Conservation (phyloP, 30 jellyfish, hydroid and myxozoan genomes). For the Aurelia sp. region DNA sequence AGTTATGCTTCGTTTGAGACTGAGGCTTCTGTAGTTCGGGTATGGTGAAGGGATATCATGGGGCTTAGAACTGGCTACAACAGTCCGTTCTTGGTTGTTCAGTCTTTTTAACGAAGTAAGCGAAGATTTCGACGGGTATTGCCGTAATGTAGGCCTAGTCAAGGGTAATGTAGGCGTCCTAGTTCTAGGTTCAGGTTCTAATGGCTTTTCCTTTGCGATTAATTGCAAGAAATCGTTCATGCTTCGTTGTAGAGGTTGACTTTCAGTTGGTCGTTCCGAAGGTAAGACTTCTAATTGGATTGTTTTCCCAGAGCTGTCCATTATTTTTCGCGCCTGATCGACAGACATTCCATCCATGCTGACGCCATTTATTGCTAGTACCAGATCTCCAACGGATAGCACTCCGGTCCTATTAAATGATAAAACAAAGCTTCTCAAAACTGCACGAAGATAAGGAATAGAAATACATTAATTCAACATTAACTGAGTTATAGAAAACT, state of each 20-base stretch:
- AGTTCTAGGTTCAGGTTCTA: conserved; percentile 23
- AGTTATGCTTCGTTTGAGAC: conserved; percentile 43
- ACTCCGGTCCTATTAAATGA: conserved; percentile 57
- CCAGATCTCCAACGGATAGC: conserved; percentile 72
- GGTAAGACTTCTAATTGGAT: conserved; percentile 47
- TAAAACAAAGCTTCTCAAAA: background rate
- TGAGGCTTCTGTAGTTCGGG: conserved; percentile 38
- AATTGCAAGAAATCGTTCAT: conserved; percentile 49
- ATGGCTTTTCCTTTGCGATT: conserved; percentile 32
- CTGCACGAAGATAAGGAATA: too few relatives aligned
- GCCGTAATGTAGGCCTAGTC: conserved; percentile 47
- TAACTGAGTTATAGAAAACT: too few relatives aligned
- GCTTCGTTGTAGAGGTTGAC: conserved; percentile 23
- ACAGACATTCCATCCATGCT: conserved; percentile 83
- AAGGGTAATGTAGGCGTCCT: conserved; percentile 30
- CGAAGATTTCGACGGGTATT: conserved; percentile 61
- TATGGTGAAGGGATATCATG: conserved; percentile 30
- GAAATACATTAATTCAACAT: too few relatives aligned
- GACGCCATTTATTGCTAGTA: conserved; percentile 75
- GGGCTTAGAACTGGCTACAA: conserved; percentile 16
- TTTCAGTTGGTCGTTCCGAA: conserved; percentile 5
- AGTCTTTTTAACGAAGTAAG: conserved; percentile 54
- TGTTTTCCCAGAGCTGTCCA: conserved; percentile 57
- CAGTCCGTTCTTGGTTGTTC: conserved; percentile 39
- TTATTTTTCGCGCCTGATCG: conserved; percentile 72